These are phyloP conservation scores for Tapera naevia DNA, from an alignment of 2,797 vertebrate genomes.

Conservation along the genomic window DNA sequence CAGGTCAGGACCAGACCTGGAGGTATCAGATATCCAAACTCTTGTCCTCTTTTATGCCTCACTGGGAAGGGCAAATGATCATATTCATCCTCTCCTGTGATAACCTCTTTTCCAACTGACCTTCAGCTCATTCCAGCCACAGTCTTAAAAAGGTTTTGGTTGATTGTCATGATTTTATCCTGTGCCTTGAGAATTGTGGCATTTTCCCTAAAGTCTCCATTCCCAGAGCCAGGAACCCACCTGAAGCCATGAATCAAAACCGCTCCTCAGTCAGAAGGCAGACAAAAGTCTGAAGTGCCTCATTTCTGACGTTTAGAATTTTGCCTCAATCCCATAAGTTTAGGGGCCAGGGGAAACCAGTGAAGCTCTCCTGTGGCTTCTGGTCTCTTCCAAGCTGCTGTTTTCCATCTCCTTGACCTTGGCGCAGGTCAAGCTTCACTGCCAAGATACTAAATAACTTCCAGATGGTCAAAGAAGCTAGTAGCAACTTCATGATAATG, in stretches of 20 bases:
- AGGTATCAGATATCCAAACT: conserved; percentile 51
- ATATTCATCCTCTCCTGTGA: neutral
- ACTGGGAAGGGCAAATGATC: neutral
- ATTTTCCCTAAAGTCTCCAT: neutral
- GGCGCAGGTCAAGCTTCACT: neutral
- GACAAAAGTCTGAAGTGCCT: neutral
- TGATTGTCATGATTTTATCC: neutral
- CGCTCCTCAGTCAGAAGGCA: neutral
- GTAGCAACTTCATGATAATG: neutral
- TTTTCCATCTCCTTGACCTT: neutral
- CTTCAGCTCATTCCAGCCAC: neutral
- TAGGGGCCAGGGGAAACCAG: neutral
- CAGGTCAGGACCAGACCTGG: neutral
- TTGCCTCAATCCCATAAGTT: neutral
- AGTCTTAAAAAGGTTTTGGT: neutral
- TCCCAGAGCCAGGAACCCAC: neutral
- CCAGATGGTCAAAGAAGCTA: neutral
- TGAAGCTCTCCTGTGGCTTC: neutral
- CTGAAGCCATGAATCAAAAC: neutral
- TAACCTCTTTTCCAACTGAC: conserved; percentile 34
- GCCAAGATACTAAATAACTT: neutral
- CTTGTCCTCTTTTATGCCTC: conserved; percentile 1
- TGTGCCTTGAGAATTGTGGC: neutral
- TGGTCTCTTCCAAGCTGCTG: neutral
- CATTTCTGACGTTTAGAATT: neutral